Percentiles rank a stretch among this genome's conserved stretches.
These are phyloP conservation scores for Sinocyclocheilus maitianheensis DNA, from an alignment of 2,113 vertebrate genomes.

Conservation along the genomic window DNA sequence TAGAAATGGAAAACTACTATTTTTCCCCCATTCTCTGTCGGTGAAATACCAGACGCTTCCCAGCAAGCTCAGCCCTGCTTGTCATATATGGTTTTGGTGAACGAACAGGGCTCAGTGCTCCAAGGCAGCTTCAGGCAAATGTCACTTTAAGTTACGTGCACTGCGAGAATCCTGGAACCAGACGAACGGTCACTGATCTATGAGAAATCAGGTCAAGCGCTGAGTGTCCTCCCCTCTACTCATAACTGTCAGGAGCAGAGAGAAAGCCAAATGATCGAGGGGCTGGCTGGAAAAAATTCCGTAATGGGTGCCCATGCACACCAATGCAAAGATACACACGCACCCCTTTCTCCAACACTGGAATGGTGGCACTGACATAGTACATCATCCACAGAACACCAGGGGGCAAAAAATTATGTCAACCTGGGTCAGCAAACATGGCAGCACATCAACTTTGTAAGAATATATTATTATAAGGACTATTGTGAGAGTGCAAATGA, in stretches of 20 bases:
- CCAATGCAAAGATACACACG: background rate
- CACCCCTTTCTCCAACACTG: background rate
- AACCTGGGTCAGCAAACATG: slow-evolving; percentile 1
- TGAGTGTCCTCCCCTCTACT: slow-evolving; percentile 61
- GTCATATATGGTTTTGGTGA: slow-evolving; percentile 91
- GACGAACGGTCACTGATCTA: slow-evolving; percentile 93
- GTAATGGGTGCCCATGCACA: slow-evolving; percentile 63
- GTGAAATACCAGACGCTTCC: slow-evolving; percentile 56
- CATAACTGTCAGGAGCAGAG: slow-evolving; percentile 68
- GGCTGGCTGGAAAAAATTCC: slow-evolving; percentile 57
- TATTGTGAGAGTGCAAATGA: too few species aligned
- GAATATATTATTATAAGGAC: too few species aligned
- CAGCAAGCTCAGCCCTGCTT: slow-evolving; percentile 64
- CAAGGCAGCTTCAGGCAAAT: slow-evolving; percentile 91
- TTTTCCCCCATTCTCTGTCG: slow-evolving; percentile 51
- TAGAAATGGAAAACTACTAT: slow-evolving; percentile 31
- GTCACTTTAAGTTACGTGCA: slow-evolving; percentile 94
- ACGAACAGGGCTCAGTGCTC: slow-evolving; percentile 84
- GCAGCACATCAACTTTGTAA: too few species aligned
- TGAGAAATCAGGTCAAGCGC: slow-evolving; percentile 93
- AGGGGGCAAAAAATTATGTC: slow-evolving; percentile 13
- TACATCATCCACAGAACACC: slow-evolving; percentile 20
- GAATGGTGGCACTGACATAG: slow-evolving; percentile 24
- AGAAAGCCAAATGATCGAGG: slow-evolving; percentile 66
- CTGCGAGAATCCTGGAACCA: slow-evolving; percentile 83